Base-by-base conservation (phyloP, 2,113 vertebrate genomes). In the Chlorocebus sabaeus region DNA sequence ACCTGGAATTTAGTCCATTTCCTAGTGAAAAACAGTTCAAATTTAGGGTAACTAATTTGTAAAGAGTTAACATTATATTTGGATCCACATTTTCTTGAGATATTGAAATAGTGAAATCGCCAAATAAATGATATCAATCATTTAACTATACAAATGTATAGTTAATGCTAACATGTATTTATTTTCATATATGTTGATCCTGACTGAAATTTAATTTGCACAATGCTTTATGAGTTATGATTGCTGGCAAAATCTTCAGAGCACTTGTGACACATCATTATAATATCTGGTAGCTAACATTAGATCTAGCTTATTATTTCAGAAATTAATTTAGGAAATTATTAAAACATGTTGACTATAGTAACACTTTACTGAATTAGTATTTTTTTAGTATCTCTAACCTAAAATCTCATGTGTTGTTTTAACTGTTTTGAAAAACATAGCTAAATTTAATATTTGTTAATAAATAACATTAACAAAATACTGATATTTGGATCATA, bases 161-260 rank as follows among this genome's bases (percentile, higher is more conserved):
- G 23, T 70, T 7, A 83, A 12, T 57, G 18, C 45, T 95, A 4
- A 55, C 27, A 38, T 93, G 95, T 98, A 64, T 95, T 32, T 64
- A n/a, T 73, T 92, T 91, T 55, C 32, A 45, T 64, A 1, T 95
- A 43, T 84, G 81, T 55, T 97, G 0, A 82, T 81, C 22, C 22
- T 96, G 83, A 82, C 78, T 87, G 76, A 38, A 95, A 93, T 50
- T 97, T 87, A 68, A 32, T 98, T 97, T 96, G 67, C 43, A 67
- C 93, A 73, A 5, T 90, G 22, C 43, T 86, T 78, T 90, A 59
- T 96, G 45, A 50, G 32, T 35, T 81, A 11, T 38, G 27, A 61
- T 84, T 75, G 93, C 89, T 93, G 22, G 14, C 43, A 57, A 82
- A 93, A n/a, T 70, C 20, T 93, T 94, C 81, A 45, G 14, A 55